Evolutionary conservation across 1,140 invertebrate species (phyloP).

Genomic region (Saxidomus purpurata): DNA sequence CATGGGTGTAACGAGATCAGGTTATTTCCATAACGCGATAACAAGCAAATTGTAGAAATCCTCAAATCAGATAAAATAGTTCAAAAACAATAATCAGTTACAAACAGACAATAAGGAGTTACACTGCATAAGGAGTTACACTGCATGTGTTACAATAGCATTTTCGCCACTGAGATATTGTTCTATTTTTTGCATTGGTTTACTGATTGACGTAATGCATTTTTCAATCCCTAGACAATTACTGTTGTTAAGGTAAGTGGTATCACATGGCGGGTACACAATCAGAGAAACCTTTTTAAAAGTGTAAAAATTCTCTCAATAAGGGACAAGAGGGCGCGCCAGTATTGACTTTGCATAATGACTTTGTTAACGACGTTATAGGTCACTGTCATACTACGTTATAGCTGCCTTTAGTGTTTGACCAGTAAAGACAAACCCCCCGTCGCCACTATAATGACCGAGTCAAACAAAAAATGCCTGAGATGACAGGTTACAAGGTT

Average conservation of each 20-base stretch:
- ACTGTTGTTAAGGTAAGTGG: not conserved
- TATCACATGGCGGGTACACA: not conserved
- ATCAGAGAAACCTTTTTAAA: not conserved
- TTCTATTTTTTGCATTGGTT: not conserved
- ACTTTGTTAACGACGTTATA: not conserved
- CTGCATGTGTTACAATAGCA: too few relatives aligned
- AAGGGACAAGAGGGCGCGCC: not conserved
- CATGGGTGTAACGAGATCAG: not conserved
- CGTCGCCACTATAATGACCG: conserved; percentile 43
- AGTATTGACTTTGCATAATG: not conserved
- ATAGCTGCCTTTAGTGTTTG: not conserved
- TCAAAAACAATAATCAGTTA: not conserved
- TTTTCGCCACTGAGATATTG: not conserved
- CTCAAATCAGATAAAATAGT: not conserved
- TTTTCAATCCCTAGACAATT: not conserved
- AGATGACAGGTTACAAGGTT: not conserved
- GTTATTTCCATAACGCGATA: not conserved
- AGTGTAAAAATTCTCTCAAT: not conserved
- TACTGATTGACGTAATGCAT: not conserved
- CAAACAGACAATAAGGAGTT: too few relatives aligned
- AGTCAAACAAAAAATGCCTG: conserved; percentile 15
- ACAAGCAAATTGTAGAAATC: not conserved
- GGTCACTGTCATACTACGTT: not conserved
- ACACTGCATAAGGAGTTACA: too few relatives aligned
- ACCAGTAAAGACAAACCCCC: not conserved